A percentile compares a stretch with the other conserved stretches of the same genome.
Conservation (phyloP, 1,140 invertebrate species). For the Tetragnatha versicolor region DNA sequence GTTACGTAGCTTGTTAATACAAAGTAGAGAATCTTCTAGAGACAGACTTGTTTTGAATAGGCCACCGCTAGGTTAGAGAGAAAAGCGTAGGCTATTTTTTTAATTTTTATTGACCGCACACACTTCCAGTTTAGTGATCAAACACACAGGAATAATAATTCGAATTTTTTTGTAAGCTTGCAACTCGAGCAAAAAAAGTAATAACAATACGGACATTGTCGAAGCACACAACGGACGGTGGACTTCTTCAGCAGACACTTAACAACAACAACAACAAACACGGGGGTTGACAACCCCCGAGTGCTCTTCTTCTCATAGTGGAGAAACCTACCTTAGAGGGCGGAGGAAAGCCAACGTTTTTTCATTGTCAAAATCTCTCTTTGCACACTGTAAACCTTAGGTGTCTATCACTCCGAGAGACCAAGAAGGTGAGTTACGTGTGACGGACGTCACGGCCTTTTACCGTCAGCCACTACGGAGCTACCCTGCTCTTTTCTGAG, state of each 20-base stretch:
- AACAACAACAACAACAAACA: too few relatives aligned
- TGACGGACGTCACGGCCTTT: constrained; percentile 45
- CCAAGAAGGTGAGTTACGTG: constrained; percentile 19
- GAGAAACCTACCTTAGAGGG: constrained; percentile 13
- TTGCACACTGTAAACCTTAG: constrained; percentile 53
- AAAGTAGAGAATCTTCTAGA: constrained; percentile 17
- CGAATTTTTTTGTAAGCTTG: too few relatives aligned
- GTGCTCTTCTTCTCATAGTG: too few relatives aligned
- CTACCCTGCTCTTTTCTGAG: constrained; percentile 44
- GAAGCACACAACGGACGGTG: too few relatives aligned
- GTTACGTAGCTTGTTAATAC: constrained; percentile 47
- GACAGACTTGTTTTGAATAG: constrained; percentile 30
- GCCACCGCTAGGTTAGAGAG: constrained; percentile 33
- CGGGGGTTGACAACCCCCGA: too few relatives aligned
- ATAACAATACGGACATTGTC: too few relatives aligned
- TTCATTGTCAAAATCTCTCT: constrained; percentile 50
- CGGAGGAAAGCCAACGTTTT: constrained; percentile 40
- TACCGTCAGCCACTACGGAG: constrained; percentile 51
- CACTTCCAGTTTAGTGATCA: constrained; percentile 35
- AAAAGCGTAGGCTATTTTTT: constrained; percentile 53
- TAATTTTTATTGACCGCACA: constrained; percentile 49
- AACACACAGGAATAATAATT: too few relatives aligned
- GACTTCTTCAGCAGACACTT: too few relatives aligned
- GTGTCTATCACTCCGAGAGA: constrained; percentile 46
- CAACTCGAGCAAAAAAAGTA: too few relatives aligned